These are phyloP conservation scores for Papilio machaon DNA, from an alignment of 1,140 invertebrate species.

Conservation along the genomic window DNA sequence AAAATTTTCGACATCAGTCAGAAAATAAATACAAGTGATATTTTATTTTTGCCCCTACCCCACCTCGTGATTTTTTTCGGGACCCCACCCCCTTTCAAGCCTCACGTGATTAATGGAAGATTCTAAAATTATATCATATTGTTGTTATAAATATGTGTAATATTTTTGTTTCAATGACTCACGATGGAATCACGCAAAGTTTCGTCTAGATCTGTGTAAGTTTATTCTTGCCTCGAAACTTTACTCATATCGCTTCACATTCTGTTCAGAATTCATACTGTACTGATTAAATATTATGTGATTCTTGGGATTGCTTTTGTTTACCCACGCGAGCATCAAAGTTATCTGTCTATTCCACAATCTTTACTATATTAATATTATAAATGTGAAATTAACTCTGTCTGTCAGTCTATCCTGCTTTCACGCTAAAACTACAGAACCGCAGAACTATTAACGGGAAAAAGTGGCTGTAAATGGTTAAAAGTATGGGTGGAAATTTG, in stretches of 20 bases:
- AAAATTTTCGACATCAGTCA: too few species aligned
- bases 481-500: too few species aligned
- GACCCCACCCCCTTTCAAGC: too few species aligned
- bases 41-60: too few species aligned
- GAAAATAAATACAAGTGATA: too few species aligned
- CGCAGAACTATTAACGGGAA: too few species aligned
- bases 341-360: not conserved
- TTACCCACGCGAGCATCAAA: slow-evolving; percentile 19
- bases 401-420: too few species aligned
- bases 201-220: slow-evolving; percentile 34
- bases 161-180: slow-evolving; percentile 11
- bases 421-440: too few species aligned
- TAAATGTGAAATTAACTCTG: too few species aligned
- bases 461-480: too few species aligned
- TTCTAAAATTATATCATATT: not conserved
- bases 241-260: slow-evolving; percentile 38
- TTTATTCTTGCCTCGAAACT: slow-evolving; percentile 36
- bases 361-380: not conserved
- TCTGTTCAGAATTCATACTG: slow-evolving; percentile 35
- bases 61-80: too few species aligned
- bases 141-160: not conserved
- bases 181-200: slow-evolving; percentile 25
- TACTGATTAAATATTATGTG: slow-evolving; percentile 34
- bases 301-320: slow-evolving; percentile 39
- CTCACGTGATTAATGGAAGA: not conserved